A percentile compares a stretch with the other conserved stretches of the same genome.
These are phyloP conservation scores for Brevimyrus niger DNA, from an alignment of 2,113 vertebrate genomes.

Conservation along the genomic window DNA sequence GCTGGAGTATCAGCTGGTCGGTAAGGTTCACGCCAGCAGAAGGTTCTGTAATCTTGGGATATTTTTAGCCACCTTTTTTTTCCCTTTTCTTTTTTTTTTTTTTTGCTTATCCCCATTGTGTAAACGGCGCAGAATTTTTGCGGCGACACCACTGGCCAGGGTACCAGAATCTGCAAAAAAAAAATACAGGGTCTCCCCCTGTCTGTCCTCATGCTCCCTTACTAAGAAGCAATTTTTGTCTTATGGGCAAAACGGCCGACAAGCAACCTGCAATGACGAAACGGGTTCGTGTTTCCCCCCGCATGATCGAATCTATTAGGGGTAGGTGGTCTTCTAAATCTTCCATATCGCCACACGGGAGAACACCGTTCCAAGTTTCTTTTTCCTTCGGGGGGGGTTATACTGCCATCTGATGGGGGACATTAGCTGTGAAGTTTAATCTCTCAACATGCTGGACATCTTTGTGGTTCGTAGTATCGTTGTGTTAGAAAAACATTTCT, in stretches of 20 bases:
- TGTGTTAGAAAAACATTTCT: constrained; percentile 2
- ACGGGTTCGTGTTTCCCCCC: not conserved
- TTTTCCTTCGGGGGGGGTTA: not conserved
- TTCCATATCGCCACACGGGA: constrained; percentile 4
- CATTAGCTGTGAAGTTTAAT: not conserved
- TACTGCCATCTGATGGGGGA: not conserved
- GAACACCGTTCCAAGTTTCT: not conserved
- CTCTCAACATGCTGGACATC: constrained; percentile 33
- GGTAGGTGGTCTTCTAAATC: not conserved
- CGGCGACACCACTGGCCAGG: constrained; percentile 11
- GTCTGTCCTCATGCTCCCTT: not conserved
- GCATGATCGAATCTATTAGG: not conserved
- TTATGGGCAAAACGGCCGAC: not conserved
- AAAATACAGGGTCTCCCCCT: constrained; percentile 48
- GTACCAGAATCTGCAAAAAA: constrained; percentile 49
- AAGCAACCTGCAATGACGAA: not conserved
- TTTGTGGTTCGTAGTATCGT: constrained; percentile 20
- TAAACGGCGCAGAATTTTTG: constrained; percentile 22
- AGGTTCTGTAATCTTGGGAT: not conserved
- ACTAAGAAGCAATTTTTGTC: not conserved
- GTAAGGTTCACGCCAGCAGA: not conserved
- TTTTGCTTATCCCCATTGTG: not conserved
- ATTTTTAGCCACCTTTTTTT: not conserved
- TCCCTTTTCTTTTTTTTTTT: not conserved
- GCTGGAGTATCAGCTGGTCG: constrained; percentile 12